Evolutionary conservation across 2,888 invertebrate species (phyloP).

Genomic region (Eucera pruinosa): DNA sequence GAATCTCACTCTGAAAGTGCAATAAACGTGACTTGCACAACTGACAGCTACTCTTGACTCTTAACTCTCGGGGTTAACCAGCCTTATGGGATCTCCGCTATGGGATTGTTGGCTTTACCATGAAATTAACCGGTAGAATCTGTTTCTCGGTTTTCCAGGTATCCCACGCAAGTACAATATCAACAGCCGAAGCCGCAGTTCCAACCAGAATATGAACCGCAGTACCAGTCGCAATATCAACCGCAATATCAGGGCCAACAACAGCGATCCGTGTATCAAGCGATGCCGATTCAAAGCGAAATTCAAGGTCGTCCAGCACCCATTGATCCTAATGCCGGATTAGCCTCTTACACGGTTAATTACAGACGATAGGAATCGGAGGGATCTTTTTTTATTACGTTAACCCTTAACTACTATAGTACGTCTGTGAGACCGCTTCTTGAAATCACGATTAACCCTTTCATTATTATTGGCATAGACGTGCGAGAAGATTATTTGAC

Average conservation of each 20-base stretch:
- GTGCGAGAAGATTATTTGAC: too few species aligned
- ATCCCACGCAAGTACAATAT: slow-evolving; percentile 57
- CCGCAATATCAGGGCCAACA: slow-evolving; percentile 80
- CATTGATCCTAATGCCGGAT: slow-evolving; percentile 87
- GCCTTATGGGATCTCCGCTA: too few species aligned
- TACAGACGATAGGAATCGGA: slow-evolving; percentile 87
- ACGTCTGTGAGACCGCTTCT: too few species aligned
- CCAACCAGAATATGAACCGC: slow-evolving; percentile 78
- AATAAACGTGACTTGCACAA: slow-evolving; percentile 65
- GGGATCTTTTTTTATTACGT: too few species aligned
- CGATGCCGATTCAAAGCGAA: slow-evolving; percentile 37
- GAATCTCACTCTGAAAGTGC: slow-evolving; percentile 75
- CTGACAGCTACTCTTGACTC: slow-evolving; percentile 38
- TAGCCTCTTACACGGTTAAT: slow-evolving; percentile 91
- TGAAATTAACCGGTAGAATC: slow-evolving; percentile 37
- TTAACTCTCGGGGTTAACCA: slow-evolving; percentile 8
- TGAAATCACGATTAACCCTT: too few species aligned
- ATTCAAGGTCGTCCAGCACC: slow-evolving; percentile 88
- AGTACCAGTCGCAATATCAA: slow-evolving; percentile 81
- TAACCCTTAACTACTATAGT: too few species aligned
- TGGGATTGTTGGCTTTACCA: too few species aligned
- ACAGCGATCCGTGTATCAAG: slow-evolving; percentile 73
- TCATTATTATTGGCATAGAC: too few species aligned
- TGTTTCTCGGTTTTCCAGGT: slow-evolving; percentile 48
- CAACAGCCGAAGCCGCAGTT: slow-evolving; percentile 53